phyloP scores from a whole-genome alignment of 2,797 vertebrate genomes.

The Vipera latastei region DNA sequence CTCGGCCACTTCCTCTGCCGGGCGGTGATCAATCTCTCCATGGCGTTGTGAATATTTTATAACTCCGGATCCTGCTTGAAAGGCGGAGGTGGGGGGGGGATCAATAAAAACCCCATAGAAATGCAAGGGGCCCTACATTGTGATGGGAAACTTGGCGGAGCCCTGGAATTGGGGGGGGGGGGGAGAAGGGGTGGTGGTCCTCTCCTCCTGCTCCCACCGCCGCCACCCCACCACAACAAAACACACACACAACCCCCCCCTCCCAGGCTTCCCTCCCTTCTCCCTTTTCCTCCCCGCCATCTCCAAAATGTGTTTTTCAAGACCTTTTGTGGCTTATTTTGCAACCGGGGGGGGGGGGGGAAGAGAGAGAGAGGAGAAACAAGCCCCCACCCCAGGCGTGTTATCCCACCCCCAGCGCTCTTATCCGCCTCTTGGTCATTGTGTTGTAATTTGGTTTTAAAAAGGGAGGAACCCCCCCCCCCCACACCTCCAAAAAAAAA shows the following conservation, averaged over 20 bases:
- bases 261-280: background rate
- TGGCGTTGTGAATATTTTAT: slow-evolving; percentile 52
- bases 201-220: background rate
- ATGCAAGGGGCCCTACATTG: slow-evolving; percentile 20
- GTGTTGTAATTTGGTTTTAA: slow-evolving; percentile 4
- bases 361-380: background rate
- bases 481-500: too few relatives aligned
- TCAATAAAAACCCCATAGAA: slow-evolving; percentile 34
- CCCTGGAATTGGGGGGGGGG: background rate
- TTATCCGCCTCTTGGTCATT: background rate
- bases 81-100: background rate
- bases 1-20: slow-evolving; percentile 45
- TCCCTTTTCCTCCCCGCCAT: background rate
- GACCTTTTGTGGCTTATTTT: slow-evolving; percentile 19
- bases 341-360: background rate
- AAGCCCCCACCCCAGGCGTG: background rate
- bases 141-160: slow-evolving; percentile 18
- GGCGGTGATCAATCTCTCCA: slow-evolving; percentile 40
- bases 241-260: background rate
- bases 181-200: background rate
- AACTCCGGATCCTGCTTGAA: slow-evolving; percentile 15
- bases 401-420: background rate
- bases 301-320: background rate
- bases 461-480: background rate
- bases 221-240: background rate